Percentiles rank a stretch among this genome's conserved stretches.
Evolutionary conservation across 1,140 invertebrate species (phyloP).

Genomic region (Zaprionus vittiger): DNA sequence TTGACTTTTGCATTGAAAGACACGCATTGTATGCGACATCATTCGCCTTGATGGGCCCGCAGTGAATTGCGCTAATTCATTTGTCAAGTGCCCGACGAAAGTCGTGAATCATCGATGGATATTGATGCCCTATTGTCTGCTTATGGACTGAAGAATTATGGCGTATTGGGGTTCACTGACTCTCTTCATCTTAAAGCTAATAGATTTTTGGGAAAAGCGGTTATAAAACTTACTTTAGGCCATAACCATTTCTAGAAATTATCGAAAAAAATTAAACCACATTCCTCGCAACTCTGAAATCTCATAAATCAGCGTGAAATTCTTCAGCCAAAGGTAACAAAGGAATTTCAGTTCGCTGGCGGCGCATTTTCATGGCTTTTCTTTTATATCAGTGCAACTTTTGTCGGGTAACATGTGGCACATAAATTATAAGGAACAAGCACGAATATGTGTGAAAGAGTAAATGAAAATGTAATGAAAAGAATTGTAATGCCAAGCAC

Average conservation of each 20-base stretch:
- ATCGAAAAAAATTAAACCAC: conserved; percentile 26
- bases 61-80: conserved; percentile 75
- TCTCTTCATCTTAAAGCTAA: conserved; percentile 18
- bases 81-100: conserved; percentile 66
- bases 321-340: conserved; percentile 56
- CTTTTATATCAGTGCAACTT: conserved; percentile 60
- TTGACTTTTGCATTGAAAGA: conserved; percentile 76
- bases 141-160: conserved; percentile 16
- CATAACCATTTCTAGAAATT: conserved; percentile 18
- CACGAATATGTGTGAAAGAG: conserved; percentile 43
- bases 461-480: conserved; percentile 53
- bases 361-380: conserved; percentile 44
- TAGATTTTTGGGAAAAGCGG: neutral
- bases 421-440: conserved; percentile 69
- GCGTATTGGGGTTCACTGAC: conserved; percentile 35
- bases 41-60: conserved; percentile 32
- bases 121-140: conserved; percentile 39
- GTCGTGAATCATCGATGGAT: conserved; percentile 63
- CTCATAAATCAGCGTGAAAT: conserved; percentile 78
- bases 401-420: conserved; percentile 71
- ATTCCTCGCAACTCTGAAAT: conserved; percentile 25
- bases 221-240: conserved; percentile 1
- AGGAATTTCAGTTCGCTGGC: conserved; percentile 51
- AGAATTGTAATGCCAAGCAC: conserved; percentile 15
- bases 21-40: conserved; percentile 68